A percentile compares a stretch with the other conserved stretches of the same genome.
phyloP scores from a whole-genome alignment of 2,113 vertebrate genomes.

The Spilogale gracilis region DNA sequence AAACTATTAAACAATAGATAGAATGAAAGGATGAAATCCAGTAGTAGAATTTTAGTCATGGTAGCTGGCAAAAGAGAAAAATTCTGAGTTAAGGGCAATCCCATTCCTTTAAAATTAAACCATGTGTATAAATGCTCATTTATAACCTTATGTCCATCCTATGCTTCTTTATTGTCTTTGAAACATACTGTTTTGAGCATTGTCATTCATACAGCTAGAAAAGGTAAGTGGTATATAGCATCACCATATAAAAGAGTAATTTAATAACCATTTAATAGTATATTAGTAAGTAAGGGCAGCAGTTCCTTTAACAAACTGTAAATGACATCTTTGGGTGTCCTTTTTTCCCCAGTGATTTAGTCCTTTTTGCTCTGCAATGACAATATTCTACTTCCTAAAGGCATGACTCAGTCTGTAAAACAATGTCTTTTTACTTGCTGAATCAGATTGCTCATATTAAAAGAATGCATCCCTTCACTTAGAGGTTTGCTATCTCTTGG shows the following conservation, averaged over 20 bases:
- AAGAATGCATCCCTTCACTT: background rate
- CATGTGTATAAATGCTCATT: background rate
- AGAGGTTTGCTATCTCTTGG: background rate
- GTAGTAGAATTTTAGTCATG: background rate
- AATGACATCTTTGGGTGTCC: slow-evolving; percentile 25
- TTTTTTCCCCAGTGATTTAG: background rate
- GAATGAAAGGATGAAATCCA: background rate
- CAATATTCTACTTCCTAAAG: slow-evolving; percentile 22
- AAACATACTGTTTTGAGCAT: background rate
- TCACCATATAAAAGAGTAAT: background rate
- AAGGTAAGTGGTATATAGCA: background rate
- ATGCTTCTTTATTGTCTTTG: background rate
- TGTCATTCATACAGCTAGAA: background rate
- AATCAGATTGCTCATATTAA: background rate
- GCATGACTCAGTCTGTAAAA: slow-evolving; percentile 34
- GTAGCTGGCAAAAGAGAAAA: background rate
- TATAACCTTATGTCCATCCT: background rate
- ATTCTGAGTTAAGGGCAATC: background rate
- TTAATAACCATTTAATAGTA: slow-evolving; percentile 31
- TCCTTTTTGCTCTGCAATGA: slow-evolving; percentile 61
- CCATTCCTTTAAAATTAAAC: background rate
- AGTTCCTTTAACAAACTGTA: background rate
- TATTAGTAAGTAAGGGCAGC: background rate
- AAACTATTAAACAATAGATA: slow-evolving; percentile 5
- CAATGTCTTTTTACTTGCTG: background rate